Base-by-base conservation (phyloP, 2,888 invertebrate species). In the Volucella inflata region DNA sequence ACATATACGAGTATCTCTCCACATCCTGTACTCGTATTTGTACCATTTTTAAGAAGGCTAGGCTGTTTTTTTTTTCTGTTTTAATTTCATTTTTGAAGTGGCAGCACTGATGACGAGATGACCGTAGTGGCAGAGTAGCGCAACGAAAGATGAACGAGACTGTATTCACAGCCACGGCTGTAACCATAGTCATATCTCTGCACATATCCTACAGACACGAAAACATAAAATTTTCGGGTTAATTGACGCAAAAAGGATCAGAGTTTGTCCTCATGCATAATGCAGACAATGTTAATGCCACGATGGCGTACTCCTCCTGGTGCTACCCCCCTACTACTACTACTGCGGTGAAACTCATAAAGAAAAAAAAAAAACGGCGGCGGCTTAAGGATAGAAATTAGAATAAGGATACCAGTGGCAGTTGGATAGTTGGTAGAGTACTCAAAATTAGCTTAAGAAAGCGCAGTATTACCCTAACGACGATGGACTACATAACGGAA, bases 221-320 rank as follows among this genome's bases (percentile, higher is more conserved):
- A 42, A 60, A 71, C 60, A 60, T 21, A 75, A 36, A 53, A 80
- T 75, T 71, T 80, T 80, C 53, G 80, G 75, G 84, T 84, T 80
- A 84, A 84, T 84, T 80, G 84, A 84, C 75, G 80, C 84, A 84
- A 84, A 84, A 84, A 84, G 84, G 80, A 80, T 84, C 84, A 80
- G 65, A 80, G 75, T 84, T 76, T 48, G 71, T 75, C 48, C 65
- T 80, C 71, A 80, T 84, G 72, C 75, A 80, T 84, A 76, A 84
- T 84, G 80, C 80, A 75, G 70, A 44, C 42, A 70, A 70, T 75
- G 84, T 80, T 65, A 68, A 79, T 75, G 67, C 72, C 51, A 72
- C 51, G 57, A 71, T 42, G 72, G 12, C 12, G 21, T 16, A 57
- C 46, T 21, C 17, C 12, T 40, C 6, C 40, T 14, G 36, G 17